Evolutionary conservation across 2,797 vertebrate genomes (phyloP), one percentile per base, ranked within the genome.

Genomic region (Epinephelus malabaricus): DNA sequence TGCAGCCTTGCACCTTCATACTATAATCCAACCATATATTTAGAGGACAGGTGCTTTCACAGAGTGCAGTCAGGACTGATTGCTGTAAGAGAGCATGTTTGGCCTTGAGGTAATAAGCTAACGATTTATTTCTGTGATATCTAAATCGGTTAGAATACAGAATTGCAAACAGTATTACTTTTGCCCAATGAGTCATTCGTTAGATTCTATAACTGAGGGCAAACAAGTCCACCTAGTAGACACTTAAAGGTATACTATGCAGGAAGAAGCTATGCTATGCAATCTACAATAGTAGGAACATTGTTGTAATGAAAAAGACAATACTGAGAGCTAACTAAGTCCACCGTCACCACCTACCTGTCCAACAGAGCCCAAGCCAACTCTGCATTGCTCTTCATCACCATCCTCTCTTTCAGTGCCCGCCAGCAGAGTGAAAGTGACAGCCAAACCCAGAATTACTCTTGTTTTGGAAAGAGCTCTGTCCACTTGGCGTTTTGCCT

Each of bases 121-220:
- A 49, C n/a, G 2, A 51, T 54, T 23, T 58, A 50, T 67, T 45
- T 63, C 19, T 62, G 18, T 38, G 15, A 56, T 55, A 56, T 61
- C 60, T 60, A 47, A 43, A 21, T 2, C n/a, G 40, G 19, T 34
- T 25, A 64, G 10, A 30, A 21, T 15, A 60, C 54, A 14, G 14
- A 43, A 4, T 14, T 34, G 14, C 50, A 49, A 34, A 17, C 18
- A 68, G 11, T 18, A 47, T 38, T 25, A 27, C 23, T 34, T 62
- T 62, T 66, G 65, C 49, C 30, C n/a, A 74, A 49, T 46, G 49
- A 61, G 5, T 30, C 73, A 64, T 65, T n/a, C 46, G 25, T 65
- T 43, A 34, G 60, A 64, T 43, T 53, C 40, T 56, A 34, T 7
- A 34, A 34, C 34, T 34, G 34, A 34, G 7, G 34, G 34, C 34